These are phyloP conservation scores for Hippocampus mohnikei DNA, from an alignment of 2,113 vertebrate genomes.

Conservation along the genomic window DNA sequence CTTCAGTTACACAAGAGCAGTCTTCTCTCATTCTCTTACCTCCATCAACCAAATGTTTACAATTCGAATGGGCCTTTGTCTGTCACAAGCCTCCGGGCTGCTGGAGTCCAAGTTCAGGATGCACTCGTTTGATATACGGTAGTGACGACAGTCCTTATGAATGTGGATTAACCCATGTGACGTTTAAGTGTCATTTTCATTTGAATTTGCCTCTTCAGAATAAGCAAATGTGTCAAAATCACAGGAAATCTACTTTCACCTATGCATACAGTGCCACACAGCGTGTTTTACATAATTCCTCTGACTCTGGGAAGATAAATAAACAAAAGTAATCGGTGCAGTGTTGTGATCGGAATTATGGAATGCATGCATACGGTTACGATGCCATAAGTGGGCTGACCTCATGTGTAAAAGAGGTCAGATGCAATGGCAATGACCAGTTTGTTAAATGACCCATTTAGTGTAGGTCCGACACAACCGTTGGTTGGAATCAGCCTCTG, in stretches of 20 bases:
- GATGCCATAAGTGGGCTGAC: conserved; percentile 22
- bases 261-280: conserved; percentile 48
- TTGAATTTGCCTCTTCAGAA: conserved; percentile 66
- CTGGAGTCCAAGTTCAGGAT: conserved; percentile 46
- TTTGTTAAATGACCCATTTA: neutral
- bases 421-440: conserved; percentile 3
- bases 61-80: conserved; percentile 62
- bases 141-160: conserved; percentile 60
- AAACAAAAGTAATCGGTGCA: conserved; percentile 61
- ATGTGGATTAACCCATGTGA: conserved; percentile 63
- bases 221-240: conserved; percentile 65
- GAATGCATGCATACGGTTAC: conserved; percentile 55
- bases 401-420: conserved; percentile 9
- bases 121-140: conserved; percentile 39
- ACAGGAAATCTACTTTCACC: conserved; percentile 60
- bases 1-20: conserved; percentile 37
- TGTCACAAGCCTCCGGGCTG: conserved; percentile 55
- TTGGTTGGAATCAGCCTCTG: neutral
- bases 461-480: neutral
- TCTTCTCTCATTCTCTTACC: conserved; percentile 43
- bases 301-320: conserved; percentile 67
- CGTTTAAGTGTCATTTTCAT: conserved; percentile 66
- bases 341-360: conserved; percentile 65
- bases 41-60: conserved; percentile 54
- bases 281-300: conserved; percentile 68